These are phyloP conservation scores for Mimas tiliae DNA, from an alignment of 2,888 invertebrate genomes.

Conservation along the genomic window DNA sequence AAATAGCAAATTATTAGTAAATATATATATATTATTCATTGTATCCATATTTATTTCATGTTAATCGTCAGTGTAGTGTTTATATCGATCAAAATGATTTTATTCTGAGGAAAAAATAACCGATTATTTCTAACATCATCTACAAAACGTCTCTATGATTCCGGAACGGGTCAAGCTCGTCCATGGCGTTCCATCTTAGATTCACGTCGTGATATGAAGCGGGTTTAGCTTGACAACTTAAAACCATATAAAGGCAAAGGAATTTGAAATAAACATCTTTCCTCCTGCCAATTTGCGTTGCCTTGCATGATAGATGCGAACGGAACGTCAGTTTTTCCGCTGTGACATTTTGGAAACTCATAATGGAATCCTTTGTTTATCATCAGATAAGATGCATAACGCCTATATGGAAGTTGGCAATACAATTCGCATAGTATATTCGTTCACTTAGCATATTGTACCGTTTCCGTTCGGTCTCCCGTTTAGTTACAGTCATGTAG, in stretches of 20 bases:
- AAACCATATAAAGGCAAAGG: slow-evolving; percentile 16
- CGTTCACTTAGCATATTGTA: slow-evolving; percentile 44
- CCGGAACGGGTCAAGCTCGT: no score
- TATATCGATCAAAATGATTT: no score
- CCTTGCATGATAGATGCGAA: background rate
- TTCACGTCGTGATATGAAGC: slow-evolving; percentile 15
- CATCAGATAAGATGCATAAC: slow-evolving; percentile 4
- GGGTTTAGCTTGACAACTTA: slow-evolving; percentile 1
- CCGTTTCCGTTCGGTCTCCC: slow-evolving; percentile 41
- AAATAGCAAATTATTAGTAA: background rate
- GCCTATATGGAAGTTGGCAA: slow-evolving; percentile 23
- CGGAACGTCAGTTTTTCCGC: background rate
- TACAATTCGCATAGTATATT: slow-evolving; percentile 23
- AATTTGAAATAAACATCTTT: slow-evolving; percentile 17
- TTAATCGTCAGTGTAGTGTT: background rate
- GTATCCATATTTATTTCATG: background rate
- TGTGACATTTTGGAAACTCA: slow-evolving; percentile 1
- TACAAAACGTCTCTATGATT: no score
- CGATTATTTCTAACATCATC: no score
- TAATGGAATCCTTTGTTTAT: slow-evolving; percentile 8
- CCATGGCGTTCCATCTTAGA: background rate
- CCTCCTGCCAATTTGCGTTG: background rate
- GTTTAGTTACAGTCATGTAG: slow-evolving; percentile 34
- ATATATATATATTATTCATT: slow-evolving; percentile 2
- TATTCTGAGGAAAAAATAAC: no score